Conservation (phyloP, 2,797 vertebrate genomes). For the Gymnopithys bicolor region DNA sequence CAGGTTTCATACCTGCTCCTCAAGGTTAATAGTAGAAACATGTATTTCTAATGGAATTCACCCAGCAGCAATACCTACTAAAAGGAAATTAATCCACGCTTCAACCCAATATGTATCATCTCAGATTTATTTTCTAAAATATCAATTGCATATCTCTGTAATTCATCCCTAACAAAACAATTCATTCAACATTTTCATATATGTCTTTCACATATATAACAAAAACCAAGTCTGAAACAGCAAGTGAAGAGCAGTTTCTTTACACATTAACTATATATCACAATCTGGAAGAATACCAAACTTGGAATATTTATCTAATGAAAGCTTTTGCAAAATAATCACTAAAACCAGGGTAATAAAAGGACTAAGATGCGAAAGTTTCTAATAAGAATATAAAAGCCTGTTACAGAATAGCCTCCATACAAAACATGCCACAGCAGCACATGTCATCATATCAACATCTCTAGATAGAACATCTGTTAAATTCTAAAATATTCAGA, state of each 20-base stretch:
- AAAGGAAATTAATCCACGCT: neutral
- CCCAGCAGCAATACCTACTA: neutral
- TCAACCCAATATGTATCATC: neutral
- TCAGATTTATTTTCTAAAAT: neutral
- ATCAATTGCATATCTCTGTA: neutral
- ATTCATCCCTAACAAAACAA: neutral
- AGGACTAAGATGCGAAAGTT: neutral
- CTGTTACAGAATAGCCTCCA: neutral
- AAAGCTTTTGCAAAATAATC: neutral
- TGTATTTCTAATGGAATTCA: neutral
- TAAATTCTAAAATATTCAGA: constrained; percentile 12
- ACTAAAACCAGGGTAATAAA: neutral
- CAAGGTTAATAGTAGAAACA: neutral
- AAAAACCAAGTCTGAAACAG: neutral
- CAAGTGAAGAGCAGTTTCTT: neutral
- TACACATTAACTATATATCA: neutral
- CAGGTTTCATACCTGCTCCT: neutral
- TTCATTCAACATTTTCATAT: neutral
- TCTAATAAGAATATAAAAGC: neutral
- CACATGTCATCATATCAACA: neutral
- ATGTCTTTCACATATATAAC: neutral
- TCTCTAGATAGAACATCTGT: neutral
- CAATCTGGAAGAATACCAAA: neutral
- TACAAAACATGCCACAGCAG: neutral
- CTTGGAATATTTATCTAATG: neutral